Evolutionary conservation across 2,888 invertebrate species (phyloP).

Genomic region (Apamea sordens): DNA sequence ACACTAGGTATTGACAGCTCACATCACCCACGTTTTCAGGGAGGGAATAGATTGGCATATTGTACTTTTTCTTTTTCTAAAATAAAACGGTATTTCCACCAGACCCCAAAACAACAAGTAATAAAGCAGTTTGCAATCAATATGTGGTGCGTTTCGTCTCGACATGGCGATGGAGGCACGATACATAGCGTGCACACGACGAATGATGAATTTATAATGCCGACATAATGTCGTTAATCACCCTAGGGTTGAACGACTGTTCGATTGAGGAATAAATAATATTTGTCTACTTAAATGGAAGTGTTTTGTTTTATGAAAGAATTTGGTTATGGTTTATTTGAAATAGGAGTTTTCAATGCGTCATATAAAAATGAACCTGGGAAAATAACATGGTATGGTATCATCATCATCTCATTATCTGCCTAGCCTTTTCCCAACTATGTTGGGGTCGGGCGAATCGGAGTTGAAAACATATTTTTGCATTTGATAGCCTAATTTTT

Average conservation of each 20-base stretch:
- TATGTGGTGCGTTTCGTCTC: slow-evolving; percentile 43
- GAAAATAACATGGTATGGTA: no score
- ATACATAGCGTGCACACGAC: slow-evolving; percentile 43
- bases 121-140: slow-evolving; percentile 55
- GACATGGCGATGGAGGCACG: slow-evolving; percentile 21
- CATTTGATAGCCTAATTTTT: no score
- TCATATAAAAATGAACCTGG: no score
- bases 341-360: not conserved
- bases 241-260: slow-evolving; percentile 50
- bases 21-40: no score
- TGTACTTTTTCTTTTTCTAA: not conserved
- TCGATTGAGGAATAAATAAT: not conserved
- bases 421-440: no score
- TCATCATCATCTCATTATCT: no score
- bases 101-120: slow-evolving; percentile 31
- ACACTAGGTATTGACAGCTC: no score
- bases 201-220: slow-evolving; percentile 63
- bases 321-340: not conserved
- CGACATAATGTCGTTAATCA: slow-evolving; percentile 52
- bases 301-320: not conserved
- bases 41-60: not conserved
- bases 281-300: not conserved
- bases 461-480: no score
- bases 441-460: no score
- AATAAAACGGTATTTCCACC: not conserved